Base-by-base conservation (phyloP, 2,888 invertebrate species). In the Hirtodrosophila trivittata region DNA sequence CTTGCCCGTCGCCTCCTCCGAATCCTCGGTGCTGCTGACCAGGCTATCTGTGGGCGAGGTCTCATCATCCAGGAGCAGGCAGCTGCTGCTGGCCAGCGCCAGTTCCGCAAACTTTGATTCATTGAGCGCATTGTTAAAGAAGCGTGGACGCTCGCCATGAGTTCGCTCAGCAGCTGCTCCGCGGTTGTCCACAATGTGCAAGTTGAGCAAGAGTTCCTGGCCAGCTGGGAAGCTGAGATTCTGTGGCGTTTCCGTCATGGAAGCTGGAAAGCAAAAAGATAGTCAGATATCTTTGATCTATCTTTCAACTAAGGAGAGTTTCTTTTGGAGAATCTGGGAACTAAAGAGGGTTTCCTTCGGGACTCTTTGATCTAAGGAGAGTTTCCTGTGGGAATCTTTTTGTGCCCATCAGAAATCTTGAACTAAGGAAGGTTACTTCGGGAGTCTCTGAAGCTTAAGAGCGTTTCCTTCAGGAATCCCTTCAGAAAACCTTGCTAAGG, bases 21-120 rank as follows among this genome's bases (percentile, higher is more conserved):
- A 90, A 38, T 89, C 90, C 3, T 78, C 78, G 8, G 90, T 88
- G 70, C 90, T 91, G 67, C 91, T 91, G 65, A 95, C 94, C 45
- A 95, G 90, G 86, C 95, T 95, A 77, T 95, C 96, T 0, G 95
- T 95, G 9, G 96, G 96, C 0, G 96, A 96, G 0, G 95, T 95
- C 87, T 96, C 96, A 80, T 96, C 96, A 68, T 96, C 96, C 25
- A 96, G 91, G 26, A 96, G 91, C 32, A 96, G 90, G 57, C 93
- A 93, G 0, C 93, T 93, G 35, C 94, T 94, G 12, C 50, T 86
- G 65, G 94, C 94, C 42, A 95, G 94, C 1, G 94, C 94, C 86
- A 95, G 92, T 57, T 93, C 92, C 0, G 95, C 95, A 76, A 96
- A 96, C 78, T 95, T 95, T 1, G 87, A 82, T 58, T 91, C 90